These are phyloP conservation scores for Diplazon laetatorius DNA, from an alignment of 2,888 invertebrate genomes.

Conservation along the genomic window DNA sequence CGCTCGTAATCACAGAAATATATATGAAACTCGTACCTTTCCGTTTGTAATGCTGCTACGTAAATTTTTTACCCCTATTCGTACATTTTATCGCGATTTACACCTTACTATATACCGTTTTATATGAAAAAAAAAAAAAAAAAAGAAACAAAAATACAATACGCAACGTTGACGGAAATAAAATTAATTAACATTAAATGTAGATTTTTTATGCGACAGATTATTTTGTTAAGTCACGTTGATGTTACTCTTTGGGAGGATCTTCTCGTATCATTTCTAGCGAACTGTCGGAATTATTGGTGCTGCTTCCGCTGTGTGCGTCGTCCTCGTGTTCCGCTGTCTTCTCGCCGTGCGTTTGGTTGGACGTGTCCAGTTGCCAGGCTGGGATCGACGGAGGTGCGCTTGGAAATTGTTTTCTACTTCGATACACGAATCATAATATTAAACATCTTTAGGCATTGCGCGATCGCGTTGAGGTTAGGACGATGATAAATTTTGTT, in stretches of 20 bases:
- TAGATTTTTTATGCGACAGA: slow-evolving; percentile 42
- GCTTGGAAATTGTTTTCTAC: slow-evolving; percentile 91
- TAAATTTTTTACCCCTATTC: slow-evolving; percentile 2
- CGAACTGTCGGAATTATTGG: slow-evolving; percentile 82
- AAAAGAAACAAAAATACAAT: slow-evolving; percentile 48
- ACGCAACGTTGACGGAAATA: slow-evolving; percentile 50
- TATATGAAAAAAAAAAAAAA: slow-evolving; percentile 61
- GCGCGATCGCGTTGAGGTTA: no score
- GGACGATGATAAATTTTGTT: no score
- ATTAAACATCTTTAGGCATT: slow-evolving; percentile 2
- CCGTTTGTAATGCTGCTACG: slow-evolving; percentile 34
- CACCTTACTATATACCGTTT: slow-evolving; percentile 36
- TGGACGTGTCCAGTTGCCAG: slow-evolving; percentile 88
- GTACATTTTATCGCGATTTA: slow-evolving; percentile 27
- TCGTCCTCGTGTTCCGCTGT: slow-evolving; percentile 79
- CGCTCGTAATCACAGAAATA: slow-evolving; percentile 62
- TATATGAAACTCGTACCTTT: slow-evolving; percentile 42
- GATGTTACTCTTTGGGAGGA: slow-evolving; percentile 76
- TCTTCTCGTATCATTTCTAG: slow-evolving; percentile 83
- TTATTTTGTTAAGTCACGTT: slow-evolving; percentile 44
- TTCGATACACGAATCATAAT: neutral
- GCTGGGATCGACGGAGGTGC: slow-evolving; percentile 89
- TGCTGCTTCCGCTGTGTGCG: slow-evolving; percentile 81
- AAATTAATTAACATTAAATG: slow-evolving; percentile 59
- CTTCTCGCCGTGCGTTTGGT: slow-evolving; percentile 77